Conservation (phyloP, 2,113 vertebrate species). For the Rhinolophus ferrumequinum region DNA sequence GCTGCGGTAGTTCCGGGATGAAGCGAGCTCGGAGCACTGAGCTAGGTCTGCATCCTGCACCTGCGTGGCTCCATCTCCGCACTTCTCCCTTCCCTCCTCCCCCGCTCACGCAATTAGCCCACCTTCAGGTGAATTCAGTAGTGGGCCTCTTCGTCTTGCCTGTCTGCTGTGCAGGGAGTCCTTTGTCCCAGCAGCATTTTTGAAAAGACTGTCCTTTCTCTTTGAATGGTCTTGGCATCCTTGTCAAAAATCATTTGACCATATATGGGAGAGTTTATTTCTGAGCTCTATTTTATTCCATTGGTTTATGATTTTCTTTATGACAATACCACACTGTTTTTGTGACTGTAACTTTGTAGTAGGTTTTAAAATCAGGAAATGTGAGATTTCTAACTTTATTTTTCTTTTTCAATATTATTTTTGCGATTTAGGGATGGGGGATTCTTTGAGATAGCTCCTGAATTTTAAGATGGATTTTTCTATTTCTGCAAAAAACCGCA, state of each 20-base stretch:
- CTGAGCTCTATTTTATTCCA: background rate
- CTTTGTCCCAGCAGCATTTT: background rate
- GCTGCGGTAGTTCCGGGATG: no score
- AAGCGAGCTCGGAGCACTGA: no score
- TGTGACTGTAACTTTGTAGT: background rate
- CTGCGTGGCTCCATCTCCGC: no score
- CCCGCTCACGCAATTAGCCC: no score
- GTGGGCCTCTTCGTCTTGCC: no score
- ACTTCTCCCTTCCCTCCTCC: no score
- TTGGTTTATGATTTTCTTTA: background rate
- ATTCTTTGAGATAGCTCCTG: background rate
- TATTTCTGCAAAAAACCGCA: background rate
- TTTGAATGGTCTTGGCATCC: background rate
- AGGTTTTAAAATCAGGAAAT: background rate
- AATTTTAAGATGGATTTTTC: background rate
- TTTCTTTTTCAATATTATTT: constrained; percentile 6
- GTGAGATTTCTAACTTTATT: background rate
- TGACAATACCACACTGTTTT: background rate
- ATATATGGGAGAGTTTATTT: background rate
- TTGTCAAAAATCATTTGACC: background rate
- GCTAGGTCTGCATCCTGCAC: no score
- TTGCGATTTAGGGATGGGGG: background rate
- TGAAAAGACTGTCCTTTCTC: background rate
- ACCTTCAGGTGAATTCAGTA: no score
- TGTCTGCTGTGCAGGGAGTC: no score